phyloP scores from a whole-genome alignment of 2,888 invertebrate species.

The Drosophila monieri region DNA sequence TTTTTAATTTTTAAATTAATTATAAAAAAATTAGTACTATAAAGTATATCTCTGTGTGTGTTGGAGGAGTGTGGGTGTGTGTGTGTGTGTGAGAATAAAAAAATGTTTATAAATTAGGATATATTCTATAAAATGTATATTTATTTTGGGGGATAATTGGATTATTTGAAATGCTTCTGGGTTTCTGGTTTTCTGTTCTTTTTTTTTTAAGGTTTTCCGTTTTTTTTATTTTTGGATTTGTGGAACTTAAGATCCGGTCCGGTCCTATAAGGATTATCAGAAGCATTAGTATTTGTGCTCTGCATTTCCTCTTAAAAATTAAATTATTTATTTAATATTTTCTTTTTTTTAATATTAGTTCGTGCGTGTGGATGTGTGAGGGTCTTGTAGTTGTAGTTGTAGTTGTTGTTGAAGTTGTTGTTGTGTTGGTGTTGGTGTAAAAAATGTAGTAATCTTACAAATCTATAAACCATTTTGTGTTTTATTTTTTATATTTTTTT shows the following conservation, averaged over 20 bases:
- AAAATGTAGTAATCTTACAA: constrained; percentile 10
- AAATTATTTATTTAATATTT: constrained; percentile 3
- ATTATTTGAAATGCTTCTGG: constrained; percentile 10
- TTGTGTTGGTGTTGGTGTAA: constrained; percentile 2
- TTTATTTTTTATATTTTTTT: background rate
- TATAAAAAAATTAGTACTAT: constrained; percentile 12
- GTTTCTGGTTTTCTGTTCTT: background rate
- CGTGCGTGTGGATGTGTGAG: background rate
- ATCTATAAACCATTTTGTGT: constrained; percentile 27
- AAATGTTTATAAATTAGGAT: constrained; percentile 42
- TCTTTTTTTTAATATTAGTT: background rate
- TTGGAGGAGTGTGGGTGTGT: constrained; percentile 17
- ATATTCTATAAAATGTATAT: constrained; percentile 9
- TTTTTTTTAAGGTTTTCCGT: background rate
- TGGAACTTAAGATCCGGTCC: background rate
- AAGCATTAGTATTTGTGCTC: constrained; percentile 9
- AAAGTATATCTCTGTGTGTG: constrained; percentile 19
- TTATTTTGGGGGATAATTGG: constrained; percentile 30
- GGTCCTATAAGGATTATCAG: constrained; percentile 8
- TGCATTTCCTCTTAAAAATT: constrained; percentile 26
- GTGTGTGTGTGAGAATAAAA: constrained; percentile 38
- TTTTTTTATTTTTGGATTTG: background rate
- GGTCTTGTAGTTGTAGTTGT: constrained; percentile 3
- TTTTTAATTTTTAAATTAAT: constrained; percentile 8
- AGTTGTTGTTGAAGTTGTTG: constrained; percentile 3